Percentiles rank a stretch among this genome's conserved stretches.
These are phyloP conservation scores for Seriola dumerili DNA, from an alignment of 2,113 vertebrate genomes.

Conservation along the genomic window DNA sequence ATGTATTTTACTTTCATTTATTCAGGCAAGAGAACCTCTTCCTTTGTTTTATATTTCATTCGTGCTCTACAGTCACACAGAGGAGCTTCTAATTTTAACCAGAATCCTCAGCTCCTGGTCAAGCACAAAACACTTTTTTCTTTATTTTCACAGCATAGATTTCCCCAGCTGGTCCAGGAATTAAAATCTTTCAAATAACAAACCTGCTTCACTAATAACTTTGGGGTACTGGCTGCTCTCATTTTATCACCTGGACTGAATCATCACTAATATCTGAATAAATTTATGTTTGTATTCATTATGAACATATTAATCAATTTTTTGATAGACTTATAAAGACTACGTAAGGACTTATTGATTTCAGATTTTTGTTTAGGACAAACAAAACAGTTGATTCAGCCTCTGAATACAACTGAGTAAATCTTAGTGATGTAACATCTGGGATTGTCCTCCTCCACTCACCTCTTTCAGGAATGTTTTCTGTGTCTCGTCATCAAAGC, in stretches of 20 bases:
- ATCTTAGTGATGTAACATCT: not conserved
- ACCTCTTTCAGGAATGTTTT: constrained; percentile 97
- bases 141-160: constrained; percentile 1
- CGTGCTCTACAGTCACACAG: constrained; percentile 12
- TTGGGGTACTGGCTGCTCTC: not conserved
- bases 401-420: not conserved
- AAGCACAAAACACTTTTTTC: not conserved
- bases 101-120: not conserved
- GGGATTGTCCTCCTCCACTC: constrained; percentile 20
- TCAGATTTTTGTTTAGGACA: not conserved
- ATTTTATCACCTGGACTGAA: not conserved
- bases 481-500: constrained; percentile 97
- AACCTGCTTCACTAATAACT: not conserved
- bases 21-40: constrained; percentile 1
- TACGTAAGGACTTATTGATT: not conserved
- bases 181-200: not conserved
- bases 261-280: not conserved
- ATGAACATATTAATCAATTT: not conserved
- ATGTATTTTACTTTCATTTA: constrained; percentile 12
- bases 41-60: not conserved
- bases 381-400: not conserved
- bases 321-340: not conserved
- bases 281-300: not conserved
- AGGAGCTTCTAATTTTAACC: constrained; percentile 36
- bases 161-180: not conserved